These are phyloP conservation scores for Megastigmus dorsalis DNA, from an alignment of 2,888 invertebrate species.

Conservation along the genomic window DNA sequence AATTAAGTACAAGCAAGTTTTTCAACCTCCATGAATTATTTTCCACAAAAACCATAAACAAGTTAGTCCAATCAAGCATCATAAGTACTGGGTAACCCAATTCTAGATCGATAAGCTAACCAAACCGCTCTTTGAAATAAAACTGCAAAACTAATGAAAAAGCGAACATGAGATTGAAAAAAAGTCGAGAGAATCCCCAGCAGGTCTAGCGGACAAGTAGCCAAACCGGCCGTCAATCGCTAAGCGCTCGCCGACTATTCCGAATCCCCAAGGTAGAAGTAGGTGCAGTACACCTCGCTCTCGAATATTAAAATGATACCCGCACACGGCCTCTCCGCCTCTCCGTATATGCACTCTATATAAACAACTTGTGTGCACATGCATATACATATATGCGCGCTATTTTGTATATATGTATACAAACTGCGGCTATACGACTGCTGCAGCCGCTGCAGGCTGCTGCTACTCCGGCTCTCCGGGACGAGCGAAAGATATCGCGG, in stretches of 20 bases:
- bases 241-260: conserved; percentile 47
- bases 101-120: no score
- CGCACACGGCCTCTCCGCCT: no score
- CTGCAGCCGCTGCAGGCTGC: neutral
- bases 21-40: no score
- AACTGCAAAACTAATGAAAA: no score
- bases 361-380: neutral
- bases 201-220: conserved; percentile 8
- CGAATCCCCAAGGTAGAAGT: conserved; percentile 36
- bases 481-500: conserved; percentile 43
- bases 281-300: conserved; percentile 25
- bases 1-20: no score
- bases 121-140: no score
- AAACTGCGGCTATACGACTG: neutral
- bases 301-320: neutral
- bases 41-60: no score
- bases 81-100: no score
- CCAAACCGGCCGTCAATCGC: conserved; percentile 33
- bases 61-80: no score
- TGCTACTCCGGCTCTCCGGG: neutral
- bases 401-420: neutral
- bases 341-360: neutral
- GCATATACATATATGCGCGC: no score
- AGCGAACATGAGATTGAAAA: no score
- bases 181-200: conserved; percentile 7